phyloP scores from a whole-genome alignment of 2,113 vertebrate species.

The Drymodes brunneopygia region DNA sequence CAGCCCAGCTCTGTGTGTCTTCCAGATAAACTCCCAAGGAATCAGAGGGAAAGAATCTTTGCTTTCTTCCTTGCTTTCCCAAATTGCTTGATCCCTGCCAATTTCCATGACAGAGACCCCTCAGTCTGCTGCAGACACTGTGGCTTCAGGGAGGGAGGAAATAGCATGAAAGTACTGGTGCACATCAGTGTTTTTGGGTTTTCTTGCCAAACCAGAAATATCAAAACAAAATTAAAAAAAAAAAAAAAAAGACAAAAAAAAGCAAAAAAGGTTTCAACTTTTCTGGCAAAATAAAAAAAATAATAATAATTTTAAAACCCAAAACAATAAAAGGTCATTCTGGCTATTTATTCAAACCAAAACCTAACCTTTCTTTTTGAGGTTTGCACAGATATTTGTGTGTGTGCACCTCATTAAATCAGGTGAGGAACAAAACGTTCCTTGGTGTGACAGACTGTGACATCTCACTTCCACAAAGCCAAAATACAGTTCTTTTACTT shows the following conservation, averaged over 20 bases:
- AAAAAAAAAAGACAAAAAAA: too few species aligned
- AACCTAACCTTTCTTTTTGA: not conserved
- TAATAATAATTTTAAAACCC: not conserved
- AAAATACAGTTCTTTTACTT: not conserved
- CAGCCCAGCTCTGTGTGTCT: not conserved
- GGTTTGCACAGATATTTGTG: not conserved
- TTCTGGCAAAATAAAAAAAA: not conserved
- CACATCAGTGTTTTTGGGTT: constrained; percentile 27
- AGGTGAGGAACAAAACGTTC: not conserved
- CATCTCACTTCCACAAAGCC: not conserved
- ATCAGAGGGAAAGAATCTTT: constrained; percentile 17
- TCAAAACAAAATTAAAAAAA: not conserved
- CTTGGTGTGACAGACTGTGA: not conserved
- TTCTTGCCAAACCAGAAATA: constrained; percentile 41
- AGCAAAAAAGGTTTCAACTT: not conserved
- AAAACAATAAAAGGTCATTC: not conserved
- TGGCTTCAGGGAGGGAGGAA: constrained; percentile 41
- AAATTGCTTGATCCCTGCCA: not conserved
- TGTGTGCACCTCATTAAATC: not conserved
- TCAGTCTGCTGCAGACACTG: constrained; percentile 31
- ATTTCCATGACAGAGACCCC: constrained; percentile 51
- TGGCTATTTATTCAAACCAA: not conserved
- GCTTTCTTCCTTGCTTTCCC: not conserved
- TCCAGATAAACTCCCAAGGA: constrained; percentile 20
- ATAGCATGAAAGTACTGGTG: constrained; percentile 47